Conservation (phyloP, 2,888 invertebrate genomes). For the Chrysolina oricalcia region DNA sequence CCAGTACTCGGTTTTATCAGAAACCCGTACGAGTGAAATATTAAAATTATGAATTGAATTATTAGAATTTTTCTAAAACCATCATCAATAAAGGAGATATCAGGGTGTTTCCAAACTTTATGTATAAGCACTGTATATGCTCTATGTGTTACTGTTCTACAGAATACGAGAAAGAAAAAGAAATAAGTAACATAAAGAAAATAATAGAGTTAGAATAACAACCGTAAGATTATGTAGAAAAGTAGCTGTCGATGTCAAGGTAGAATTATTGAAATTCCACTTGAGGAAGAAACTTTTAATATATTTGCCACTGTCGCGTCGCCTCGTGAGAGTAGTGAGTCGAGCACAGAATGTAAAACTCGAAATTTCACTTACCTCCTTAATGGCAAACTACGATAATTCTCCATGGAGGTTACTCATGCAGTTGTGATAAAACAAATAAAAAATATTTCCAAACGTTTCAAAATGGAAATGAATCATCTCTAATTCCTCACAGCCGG, state of each 20-base stretch:
- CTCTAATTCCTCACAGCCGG: no score
- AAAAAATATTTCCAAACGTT: no score
- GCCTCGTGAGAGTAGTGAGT: conserved; percentile 11
- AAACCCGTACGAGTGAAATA: no score
- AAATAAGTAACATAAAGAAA: no score
- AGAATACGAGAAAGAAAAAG: background rate
- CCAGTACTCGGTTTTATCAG: no score
- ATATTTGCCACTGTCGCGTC: conserved; percentile 48
- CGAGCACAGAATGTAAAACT: conserved; percentile 36
- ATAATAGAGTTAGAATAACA: conserved; percentile 45
- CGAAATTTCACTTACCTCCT: conserved; percentile 30
- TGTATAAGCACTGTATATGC: no score
- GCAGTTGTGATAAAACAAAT: background rate
- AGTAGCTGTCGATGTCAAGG: conserved; percentile 50
- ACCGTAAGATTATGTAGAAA: conserved; percentile 48
- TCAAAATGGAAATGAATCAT: no score
- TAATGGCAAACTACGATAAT: background rate
- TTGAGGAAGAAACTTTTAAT: conserved; percentile 48
- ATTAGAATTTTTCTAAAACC: no score
- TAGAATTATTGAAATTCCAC: conserved; percentile 51
- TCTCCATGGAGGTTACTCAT: background rate
- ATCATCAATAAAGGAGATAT: no score
- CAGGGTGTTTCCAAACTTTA: no score
- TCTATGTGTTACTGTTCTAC: background rate
- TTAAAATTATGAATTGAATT: no score